Evolutionary conservation across 2,888 invertebrate species (phyloP).

Genomic region (Gryllus longicercus): DNA sequence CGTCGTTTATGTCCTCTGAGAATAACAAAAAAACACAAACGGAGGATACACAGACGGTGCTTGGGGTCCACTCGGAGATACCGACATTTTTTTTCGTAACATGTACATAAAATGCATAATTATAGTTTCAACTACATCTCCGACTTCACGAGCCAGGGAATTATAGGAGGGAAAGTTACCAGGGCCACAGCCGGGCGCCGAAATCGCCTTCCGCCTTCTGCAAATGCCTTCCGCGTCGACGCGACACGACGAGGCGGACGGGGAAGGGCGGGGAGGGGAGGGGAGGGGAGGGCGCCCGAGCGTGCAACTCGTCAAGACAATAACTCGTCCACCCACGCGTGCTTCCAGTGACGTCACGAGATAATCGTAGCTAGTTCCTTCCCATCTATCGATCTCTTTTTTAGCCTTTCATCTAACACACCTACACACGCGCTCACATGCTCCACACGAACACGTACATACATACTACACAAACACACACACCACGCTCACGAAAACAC

Average conservation of each 20-base stretch:
- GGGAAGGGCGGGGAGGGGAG: too few relatives aligned
- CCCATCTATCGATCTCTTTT: neutral
- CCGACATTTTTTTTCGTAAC: neutral
- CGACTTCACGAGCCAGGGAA: neutral
- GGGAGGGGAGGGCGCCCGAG: neutral
- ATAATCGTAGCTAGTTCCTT: neutral
- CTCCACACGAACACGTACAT: neutral
- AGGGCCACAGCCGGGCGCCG: neutral
- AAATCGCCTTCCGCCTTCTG: neutral
- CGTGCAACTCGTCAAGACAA: neutral
- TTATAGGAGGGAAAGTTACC: neutral
- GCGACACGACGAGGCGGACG: too few relatives aligned
- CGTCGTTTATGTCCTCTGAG: too few relatives aligned
- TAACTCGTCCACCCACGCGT: conserved; percentile 17
- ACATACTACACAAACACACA: neutral
- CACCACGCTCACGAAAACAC: neutral
- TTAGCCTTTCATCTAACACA: conserved; percentile 4
- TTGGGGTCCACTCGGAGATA: too few relatives aligned
- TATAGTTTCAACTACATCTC: neutral
- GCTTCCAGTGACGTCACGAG: conserved; percentile 8
- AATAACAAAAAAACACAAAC: too few relatives aligned
- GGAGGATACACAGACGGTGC: too few relatives aligned
- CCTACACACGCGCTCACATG: neutral
- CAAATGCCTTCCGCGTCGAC: neutral
- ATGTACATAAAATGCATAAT: neutral